phyloP scores from a whole-genome alignment of 1,140 invertebrate species.

The Drosophila grimshawi region DNA sequence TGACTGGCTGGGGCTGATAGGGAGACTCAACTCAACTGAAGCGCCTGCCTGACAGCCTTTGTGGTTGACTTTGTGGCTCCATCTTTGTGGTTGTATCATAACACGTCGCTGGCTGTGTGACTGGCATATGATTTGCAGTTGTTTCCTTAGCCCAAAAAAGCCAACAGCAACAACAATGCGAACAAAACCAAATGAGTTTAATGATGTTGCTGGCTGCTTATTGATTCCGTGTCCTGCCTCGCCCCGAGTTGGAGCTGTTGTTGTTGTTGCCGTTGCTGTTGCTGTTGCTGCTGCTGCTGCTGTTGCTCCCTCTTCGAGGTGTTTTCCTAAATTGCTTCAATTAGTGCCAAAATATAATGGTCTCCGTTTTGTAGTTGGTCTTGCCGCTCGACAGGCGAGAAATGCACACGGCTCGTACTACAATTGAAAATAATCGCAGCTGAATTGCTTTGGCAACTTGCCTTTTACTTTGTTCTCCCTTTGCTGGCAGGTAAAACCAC shows the following conservation, averaged over 20 bases:
- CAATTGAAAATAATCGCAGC: conserved; percentile 75
- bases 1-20: neutral
- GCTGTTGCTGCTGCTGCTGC: neutral
- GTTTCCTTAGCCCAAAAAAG: neutral
- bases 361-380: conserved; percentile 62
- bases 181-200: conserved; percentile 41
- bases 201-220: conserved; percentile 63
- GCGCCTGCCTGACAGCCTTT: conserved; percentile 62
- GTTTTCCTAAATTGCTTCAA: conserved; percentile 81
- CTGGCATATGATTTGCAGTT: conserved; percentile 69
- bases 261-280: neutral
- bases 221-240: conserved; percentile 61
- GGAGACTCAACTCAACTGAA: conserved; percentile 16
- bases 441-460: conserved; percentile 64
- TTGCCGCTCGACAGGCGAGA: neutral
- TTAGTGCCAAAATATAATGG: conserved; percentile 81
- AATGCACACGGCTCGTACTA: conserved; percentile 30
- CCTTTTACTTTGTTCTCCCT: conserved; percentile 53
- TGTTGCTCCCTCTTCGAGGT: conserved; percentile 43
- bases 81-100: conserved; percentile 68
- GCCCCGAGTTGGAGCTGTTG: conserved; percentile 5
- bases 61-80: conserved; percentile 46
- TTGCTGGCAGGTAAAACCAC: conserved; percentile 26
- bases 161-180: conserved; percentile 10
- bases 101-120: conserved; percentile 76